Conservation (phyloP, 1,140 invertebrate species). For the Drosophila funebris region DNA sequence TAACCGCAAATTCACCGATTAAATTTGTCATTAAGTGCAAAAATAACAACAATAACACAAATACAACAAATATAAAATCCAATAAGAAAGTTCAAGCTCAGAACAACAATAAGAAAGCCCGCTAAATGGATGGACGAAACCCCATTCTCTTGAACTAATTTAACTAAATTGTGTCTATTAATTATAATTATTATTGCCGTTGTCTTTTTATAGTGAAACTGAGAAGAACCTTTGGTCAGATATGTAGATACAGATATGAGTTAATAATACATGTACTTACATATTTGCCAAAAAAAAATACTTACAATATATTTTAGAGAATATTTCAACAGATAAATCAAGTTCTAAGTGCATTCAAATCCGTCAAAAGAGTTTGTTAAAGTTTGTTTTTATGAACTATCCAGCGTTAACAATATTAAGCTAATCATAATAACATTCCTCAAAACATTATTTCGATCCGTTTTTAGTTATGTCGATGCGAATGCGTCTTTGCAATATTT, state of each 20-base stretch:
- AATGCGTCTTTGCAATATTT: slow-evolving; percentile 31
- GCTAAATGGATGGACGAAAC: slow-evolving; percentile 25
- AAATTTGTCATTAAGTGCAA: slow-evolving; percentile 84
- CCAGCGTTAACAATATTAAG: slow-evolving; percentile 43
- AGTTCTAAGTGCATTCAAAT: slow-evolving; percentile 63
- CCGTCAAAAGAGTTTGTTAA: slow-evolving; percentile 76
- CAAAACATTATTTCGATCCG: slow-evolving; percentile 36
- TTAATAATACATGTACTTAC: slow-evolving; percentile 47
- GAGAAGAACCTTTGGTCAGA: slow-evolving; percentile 48
- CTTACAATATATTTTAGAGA: slow-evolving; percentile 73
- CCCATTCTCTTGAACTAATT: slow-evolving; percentile 64
- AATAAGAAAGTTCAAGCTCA: slow-evolving; percentile 65
- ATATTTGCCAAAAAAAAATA: slow-evolving; percentile 60
- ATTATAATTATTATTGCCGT: slow-evolving; percentile 73
- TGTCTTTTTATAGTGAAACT: slow-evolving; percentile 72
- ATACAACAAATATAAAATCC: slow-evolving; percentile 31
- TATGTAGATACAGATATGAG: slow-evolving; percentile 57
- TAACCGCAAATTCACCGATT: slow-evolving; percentile 98
- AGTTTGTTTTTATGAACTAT: slow-evolving; percentile 66
- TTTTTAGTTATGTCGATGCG: slow-evolving; percentile 30
- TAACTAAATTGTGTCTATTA: slow-evolving; percentile 66
- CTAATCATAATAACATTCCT: slow-evolving; percentile 52
- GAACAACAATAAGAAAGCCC: slow-evolving; percentile 47
- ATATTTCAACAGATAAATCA: slow-evolving; percentile 50
- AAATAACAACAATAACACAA: slow-evolving; percentile 23